Base-by-base conservation (phyloP, 1,140 invertebrate genomes). In the Dermatophagoides farinae region DNA sequence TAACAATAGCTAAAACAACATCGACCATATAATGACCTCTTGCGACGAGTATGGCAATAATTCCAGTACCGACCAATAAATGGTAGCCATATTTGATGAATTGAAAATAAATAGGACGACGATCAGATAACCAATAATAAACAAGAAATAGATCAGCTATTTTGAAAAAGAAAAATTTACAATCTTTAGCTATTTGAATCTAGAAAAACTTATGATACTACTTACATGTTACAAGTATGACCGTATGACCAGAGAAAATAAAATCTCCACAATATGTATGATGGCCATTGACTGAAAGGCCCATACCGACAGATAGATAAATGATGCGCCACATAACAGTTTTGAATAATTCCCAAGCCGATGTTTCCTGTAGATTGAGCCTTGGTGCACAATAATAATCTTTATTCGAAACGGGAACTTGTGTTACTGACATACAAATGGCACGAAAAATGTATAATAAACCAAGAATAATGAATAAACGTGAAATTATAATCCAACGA, bases 11-110 rank as follows among this genome's bases (percentile, higher is more conserved):
- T 67, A 92, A 80, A 64, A 92, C 75, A 54, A 92, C 83, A 74
- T 92, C 88, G 57, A 92, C 80, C 47, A 85, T 87, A 72, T 92
- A 93, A 74, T 93, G 88, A 14, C 85, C 87, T 70, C 86, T 81
- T 31, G 86, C 82, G 54, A 89, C 71, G 66, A 90, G 76, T 44
- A 92, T 77, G 74, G 86, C 81, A 61, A 82, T 73, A 50, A 91
- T 79, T 49, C 86, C 88, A 60, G 80, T 66, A n/a, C 82, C 80
- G 71, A 78, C 81, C 67, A 81, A 77, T 31, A 80, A 68, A 81
- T 82, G 86, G 23, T 55, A 55, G 25, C 10, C 23, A 14, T 40
- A 55, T 73, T 87, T 84, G 41, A 90, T 70, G 25, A 80, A 75
- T 71, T 40, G 41, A 40, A 40, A 64, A 41, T 20, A 12, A 16